These are phyloP conservation scores for Mayetiola destructor DNA, from an alignment of 2,888 invertebrate genomes.

Conservation along the genomic window DNA sequence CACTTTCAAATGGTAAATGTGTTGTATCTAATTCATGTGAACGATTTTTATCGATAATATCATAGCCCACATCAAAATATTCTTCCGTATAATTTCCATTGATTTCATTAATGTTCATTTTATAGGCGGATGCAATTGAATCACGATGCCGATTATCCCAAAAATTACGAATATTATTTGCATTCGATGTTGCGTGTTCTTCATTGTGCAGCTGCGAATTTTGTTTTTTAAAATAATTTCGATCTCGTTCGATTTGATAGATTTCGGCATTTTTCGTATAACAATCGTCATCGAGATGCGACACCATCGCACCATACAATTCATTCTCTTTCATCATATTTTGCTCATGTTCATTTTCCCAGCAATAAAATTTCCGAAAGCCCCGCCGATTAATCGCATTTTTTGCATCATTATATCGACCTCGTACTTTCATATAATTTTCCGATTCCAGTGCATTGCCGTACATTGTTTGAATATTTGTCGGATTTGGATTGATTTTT, in stretches of 20 bases:
- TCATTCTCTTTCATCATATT: conserved; percentile 17
- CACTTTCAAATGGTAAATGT: background rate
- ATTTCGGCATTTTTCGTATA: conserved; percentile 28
- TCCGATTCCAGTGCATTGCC: conserved; percentile 17
- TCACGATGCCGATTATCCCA: conserved; percentile 6
- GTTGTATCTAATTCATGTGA: background rate
- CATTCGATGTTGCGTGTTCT: background rate
- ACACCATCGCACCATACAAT: conserved; percentile 31
- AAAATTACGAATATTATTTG: conserved; percentile 7
- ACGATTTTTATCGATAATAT: background rate
- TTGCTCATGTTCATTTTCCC: conserved; percentile 23
- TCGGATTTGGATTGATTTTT: background rate
- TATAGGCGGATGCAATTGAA: background rate
- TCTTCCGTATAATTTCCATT: conserved; percentile 6
- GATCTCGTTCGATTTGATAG: conserved; percentile 1
- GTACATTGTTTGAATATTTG: conserved; percentile 18
- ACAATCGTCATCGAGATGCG: conserved; percentile 29
- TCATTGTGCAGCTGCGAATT: background rate
- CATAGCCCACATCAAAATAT: background rate
- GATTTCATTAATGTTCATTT: background rate
- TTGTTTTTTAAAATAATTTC: conserved; percentile 11
- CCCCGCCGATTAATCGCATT: background rate
- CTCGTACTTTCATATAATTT: background rate
- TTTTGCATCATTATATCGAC: background rate
- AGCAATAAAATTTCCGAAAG: background rate